A percentile compares a stretch with the other conserved stretches of the same genome.
phyloP scores from a whole-genome alignment of 35 echinoderm and acorn worm species.

The Heliocidaris tuberculata region DNA sequence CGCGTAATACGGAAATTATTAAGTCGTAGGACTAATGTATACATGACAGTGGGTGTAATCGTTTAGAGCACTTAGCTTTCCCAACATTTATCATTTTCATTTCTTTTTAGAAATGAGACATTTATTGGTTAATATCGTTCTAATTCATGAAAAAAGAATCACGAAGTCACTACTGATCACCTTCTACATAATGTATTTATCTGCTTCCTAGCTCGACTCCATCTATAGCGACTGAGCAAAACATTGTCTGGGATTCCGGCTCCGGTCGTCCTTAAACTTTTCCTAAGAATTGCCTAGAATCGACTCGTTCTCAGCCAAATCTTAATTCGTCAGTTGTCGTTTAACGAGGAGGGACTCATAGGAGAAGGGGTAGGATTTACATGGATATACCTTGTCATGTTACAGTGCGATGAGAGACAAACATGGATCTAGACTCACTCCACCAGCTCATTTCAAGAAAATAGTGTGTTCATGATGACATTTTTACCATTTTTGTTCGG shows the following conservation, averaged over 20 bases:
- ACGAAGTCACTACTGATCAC: no score
- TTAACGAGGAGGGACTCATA: background rate
- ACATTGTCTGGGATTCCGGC: background rate
- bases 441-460: background rate
- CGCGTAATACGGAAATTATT: no score
- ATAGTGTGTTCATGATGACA: background rate
- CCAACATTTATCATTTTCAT: no score
- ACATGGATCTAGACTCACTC: background rate
- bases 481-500: background rate
- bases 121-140: no score
- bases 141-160: no score
- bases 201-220: background rate
- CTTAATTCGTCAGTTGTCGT: conserved; percentile 23
- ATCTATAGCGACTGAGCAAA: background rate
- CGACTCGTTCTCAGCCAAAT: background rate
- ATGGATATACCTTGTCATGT: background rate
- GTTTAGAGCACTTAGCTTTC: no score
- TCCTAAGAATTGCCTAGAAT: background rate
- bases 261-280: background rate
- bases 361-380: background rate
- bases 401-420: background rate
- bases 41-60: no score
- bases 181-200: background rate
- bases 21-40: no score
- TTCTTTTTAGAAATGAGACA: no score